Percentiles rank a stretch among this genome's conserved stretches.
phyloP scores from a whole-genome alignment of 2,888 invertebrate genomes.

The Lasioglossum oenotherae region DNA sequence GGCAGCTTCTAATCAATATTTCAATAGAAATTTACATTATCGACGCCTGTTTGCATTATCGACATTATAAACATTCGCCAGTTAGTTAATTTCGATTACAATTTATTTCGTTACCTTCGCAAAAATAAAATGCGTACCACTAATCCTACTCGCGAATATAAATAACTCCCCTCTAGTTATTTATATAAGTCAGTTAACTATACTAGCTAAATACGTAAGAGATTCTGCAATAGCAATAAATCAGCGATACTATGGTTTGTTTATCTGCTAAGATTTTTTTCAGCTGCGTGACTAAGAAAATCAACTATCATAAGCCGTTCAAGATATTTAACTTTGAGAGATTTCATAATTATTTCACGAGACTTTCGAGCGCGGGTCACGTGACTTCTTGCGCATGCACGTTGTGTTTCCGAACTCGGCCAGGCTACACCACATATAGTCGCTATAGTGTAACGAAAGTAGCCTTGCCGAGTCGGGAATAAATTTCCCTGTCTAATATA shows the following conservation, averaged over 20 bases:
- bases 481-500: not conserved
- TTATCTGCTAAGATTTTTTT: not conserved
- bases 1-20: too few relatives aligned
- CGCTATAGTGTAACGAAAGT: not conserved
- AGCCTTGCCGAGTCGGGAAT: not conserved
- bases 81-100: too few relatives aligned
- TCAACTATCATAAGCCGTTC: not conserved
- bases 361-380: not conserved
- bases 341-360: slow-evolving; percentile 1
- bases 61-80: too few relatives aligned
- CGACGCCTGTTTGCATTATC: too few relatives aligned
- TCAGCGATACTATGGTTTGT: not conserved
- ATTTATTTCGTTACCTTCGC: too few relatives aligned
- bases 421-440: not conserved
- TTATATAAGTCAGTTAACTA: not conserved
- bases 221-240: not conserved
- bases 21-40: too few relatives aligned
- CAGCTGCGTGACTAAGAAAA: not conserved
- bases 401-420: not conserved
- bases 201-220: not conserved
- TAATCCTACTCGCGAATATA: too few relatives aligned
- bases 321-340: not conserved
- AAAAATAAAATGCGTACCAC: too few relatives aligned
- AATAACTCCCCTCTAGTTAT: too few relatives aligned
- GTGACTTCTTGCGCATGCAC: not conserved